phyloP scores from a whole-genome alignment of 2,888 invertebrate species.

The Philhelius pedissequus region DNA sequence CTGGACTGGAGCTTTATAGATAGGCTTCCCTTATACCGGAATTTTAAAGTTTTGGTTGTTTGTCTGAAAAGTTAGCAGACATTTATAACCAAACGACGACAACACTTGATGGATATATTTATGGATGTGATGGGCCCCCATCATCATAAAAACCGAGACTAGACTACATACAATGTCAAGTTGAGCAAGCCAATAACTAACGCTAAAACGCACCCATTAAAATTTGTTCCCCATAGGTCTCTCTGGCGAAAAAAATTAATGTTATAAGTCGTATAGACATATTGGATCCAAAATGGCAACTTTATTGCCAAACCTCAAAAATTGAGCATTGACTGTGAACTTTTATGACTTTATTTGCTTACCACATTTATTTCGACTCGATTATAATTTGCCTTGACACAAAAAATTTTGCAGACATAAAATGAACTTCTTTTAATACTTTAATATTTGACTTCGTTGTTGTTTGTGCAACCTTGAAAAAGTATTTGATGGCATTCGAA shows the following conservation, averaged over 20 bases:
- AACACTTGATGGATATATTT: slow-evolving; percentile 42
- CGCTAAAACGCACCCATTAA: background rate
- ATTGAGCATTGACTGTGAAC: background rate
- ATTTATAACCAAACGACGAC: slow-evolving; percentile 1
- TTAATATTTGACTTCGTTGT: background rate
- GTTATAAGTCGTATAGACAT: background rate
- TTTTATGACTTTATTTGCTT: background rate
- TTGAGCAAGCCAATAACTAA: slow-evolving; percentile 1
- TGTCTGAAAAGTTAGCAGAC: slow-evolving; percentile 14
- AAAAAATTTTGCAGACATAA: background rate
- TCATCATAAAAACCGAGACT: slow-evolving; percentile 30
- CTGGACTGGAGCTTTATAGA: no score
- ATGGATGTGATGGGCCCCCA: background rate
- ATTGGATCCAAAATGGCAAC: background rate
- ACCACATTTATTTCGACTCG: background rate
- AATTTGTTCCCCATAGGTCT: background rate
- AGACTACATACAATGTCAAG: slow-evolving; percentile 5
- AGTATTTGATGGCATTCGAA: background rate
- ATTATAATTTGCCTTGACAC: background rate
- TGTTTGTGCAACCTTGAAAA: background rate
- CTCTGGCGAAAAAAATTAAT: background rate
- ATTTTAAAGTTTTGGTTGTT: slow-evolving; percentile 7
- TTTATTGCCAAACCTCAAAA: background rate
- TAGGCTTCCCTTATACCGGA: no score
- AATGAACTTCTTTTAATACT: background rate